These are phyloP conservation scores for Petrosia ficiformis DNA, from an alignment of 37 sponge, comb jelly and placozoan species.

Conservation along the genomic window DNA sequence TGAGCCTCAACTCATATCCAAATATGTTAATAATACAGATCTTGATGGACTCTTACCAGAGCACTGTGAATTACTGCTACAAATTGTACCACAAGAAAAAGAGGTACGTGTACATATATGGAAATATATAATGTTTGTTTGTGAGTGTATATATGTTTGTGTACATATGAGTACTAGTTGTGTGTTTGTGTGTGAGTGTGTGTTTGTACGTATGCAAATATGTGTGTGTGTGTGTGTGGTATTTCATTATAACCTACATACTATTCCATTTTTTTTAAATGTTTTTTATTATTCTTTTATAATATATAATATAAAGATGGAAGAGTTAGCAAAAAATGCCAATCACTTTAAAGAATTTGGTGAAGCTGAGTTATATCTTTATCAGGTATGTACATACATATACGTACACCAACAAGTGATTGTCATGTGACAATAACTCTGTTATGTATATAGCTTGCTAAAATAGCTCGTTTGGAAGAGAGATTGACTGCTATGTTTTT, in stretches of 20 bases:
- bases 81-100: conserved; percentile 74
- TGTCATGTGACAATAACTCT: not conserved
- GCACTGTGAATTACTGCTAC: conserved; percentile 78
- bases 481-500: conserved; percentile 74
- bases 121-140: not conserved
- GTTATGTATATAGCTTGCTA: conserved; percentile 45
- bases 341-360: conserved; percentile 51
- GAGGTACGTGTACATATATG: conserved; percentile 57
- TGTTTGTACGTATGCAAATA: too few relatives aligned
- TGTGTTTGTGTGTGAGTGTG: too few relatives aligned
- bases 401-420: not conserved
- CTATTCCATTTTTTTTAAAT: not conserved
- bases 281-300: not conserved
- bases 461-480: conserved; percentile 71
- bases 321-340: conserved; percentile 45
- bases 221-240: too few relatives aligned
- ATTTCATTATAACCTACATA: not conserved
- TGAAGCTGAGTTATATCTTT: conserved; percentile 86
- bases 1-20: conserved; percentile 28
- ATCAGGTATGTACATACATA: conserved; percentile 53
- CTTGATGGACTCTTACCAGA: conserved; percentile 71
- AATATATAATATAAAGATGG: conserved; percentile 3
- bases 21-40: conserved; percentile 63
- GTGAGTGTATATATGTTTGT: too few relatives aligned
- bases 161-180: too few relatives aligned